These are phyloP conservation scores for Plotosus lineatus DNA, from an alignment of 2,113 vertebrate genomes.

Conservation along the genomic window DNA sequence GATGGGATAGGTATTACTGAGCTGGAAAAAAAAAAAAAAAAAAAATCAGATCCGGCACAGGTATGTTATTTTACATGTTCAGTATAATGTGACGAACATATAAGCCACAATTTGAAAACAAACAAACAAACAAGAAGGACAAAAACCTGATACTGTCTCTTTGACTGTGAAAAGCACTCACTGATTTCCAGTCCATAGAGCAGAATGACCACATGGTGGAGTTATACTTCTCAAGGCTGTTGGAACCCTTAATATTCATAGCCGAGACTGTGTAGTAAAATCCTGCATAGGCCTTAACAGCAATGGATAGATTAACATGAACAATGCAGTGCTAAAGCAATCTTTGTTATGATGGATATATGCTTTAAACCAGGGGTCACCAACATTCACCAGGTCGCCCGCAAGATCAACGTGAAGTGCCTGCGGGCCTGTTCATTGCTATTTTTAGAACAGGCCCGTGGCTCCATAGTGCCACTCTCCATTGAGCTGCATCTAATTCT, in stretches of 20 bases:
- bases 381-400: no score
- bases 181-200: slow-evolving; percentile 71
- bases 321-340: background rate
- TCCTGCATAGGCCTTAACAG: slow-evolving; percentile 85
- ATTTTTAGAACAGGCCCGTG: no score
- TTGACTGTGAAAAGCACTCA: slow-evolving; percentile 47
- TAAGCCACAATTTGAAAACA: background rate
- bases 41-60: background rate
- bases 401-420: no score
- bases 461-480: no score
- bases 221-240: slow-evolving; percentile 75
- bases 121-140: no score
- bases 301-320: slow-evolving; percentile 1
- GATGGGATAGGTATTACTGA: slow-evolving; percentile 69
- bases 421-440: no score
- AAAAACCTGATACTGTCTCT: background rate
- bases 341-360: background rate
- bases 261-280: slow-evolving; percentile 82
- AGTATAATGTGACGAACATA: background rate
- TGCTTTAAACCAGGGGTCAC: no score
- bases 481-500: no score
- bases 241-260: slow-evolving; percentile 70
- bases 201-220: slow-evolving; percentile 76
- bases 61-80: background rate
- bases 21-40: slow-evolving; percentile 65